phyloP scores from a whole-genome alignment of 1,140 invertebrate genomes.

The Ridgeia piscesae region DNA sequence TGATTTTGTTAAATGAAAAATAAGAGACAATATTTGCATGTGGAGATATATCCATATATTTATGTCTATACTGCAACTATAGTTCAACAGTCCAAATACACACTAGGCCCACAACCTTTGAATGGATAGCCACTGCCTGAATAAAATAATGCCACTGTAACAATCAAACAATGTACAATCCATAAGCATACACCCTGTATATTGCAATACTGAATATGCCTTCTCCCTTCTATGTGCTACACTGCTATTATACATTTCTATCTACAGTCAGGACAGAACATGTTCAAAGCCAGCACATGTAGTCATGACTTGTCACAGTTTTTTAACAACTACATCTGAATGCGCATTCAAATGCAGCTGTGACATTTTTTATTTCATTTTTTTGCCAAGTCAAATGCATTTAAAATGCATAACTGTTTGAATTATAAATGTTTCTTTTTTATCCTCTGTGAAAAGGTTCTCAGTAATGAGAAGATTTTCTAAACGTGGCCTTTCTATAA shows the following conservation, averaged over 20 bases:
- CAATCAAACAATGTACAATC: neutral
- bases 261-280: neutral
- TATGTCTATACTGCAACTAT: neutral
- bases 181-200: neutral
- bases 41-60: neutral
- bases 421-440: no score
- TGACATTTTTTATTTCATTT: no score
- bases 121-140: neutral
- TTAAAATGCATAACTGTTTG: no score
- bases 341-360: no score
- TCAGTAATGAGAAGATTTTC: no score
- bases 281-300: neutral
- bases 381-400: no score
- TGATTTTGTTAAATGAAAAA: neutral
- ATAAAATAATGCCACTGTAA: neutral
- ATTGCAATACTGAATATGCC: neutral
- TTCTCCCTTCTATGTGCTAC: neutral
- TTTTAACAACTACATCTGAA: no score
- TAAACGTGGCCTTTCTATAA: no score
- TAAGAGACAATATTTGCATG: neutral
- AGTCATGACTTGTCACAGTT: neutral
- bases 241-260: neutral
- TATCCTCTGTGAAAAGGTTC: no score
- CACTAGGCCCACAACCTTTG: neutral
- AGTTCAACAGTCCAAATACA: neutral